Conservation (phyloP, 2,888 invertebrate genomes). For the Lysandra coridon region DNA sequence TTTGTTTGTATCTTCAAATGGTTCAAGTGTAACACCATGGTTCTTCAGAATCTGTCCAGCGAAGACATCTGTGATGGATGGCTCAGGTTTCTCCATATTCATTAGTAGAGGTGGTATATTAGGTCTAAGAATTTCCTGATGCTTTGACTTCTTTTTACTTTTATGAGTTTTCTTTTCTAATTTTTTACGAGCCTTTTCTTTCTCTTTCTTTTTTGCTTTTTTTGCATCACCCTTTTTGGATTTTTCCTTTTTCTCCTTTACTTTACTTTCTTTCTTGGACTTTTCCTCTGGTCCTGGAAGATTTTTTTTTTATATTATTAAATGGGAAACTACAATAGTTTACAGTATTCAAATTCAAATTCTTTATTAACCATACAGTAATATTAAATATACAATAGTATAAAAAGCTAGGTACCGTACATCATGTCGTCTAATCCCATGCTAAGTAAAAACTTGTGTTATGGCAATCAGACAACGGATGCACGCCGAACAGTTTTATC, state of each 20-base stretch:
- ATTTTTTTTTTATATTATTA: not conserved
- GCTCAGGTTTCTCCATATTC: conserved; percentile 74
- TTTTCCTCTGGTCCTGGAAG: conserved; percentile 57
- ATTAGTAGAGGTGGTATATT: conserved; percentile 72
- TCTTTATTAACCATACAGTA: too few species aligned
- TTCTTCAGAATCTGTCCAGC: conserved; percentile 82
- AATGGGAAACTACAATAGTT: not conserved
- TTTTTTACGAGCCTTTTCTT: conserved; percentile 60
- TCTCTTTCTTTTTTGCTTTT: conserved; percentile 69
- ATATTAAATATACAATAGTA: too few species aligned
- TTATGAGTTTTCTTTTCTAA: conserved; percentile 71
- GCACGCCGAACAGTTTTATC: too few species aligned
- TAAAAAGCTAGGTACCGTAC: too few species aligned
- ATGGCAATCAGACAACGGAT: too few species aligned
- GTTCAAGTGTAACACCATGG: conserved; percentile 65
- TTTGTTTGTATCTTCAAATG: conserved; percentile 52
- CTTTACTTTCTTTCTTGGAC: conserved; percentile 59
- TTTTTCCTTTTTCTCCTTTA: conserved; percentile 73
- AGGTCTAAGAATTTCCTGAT: conserved; percentile 67
- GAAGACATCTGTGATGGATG: conserved; percentile 82
- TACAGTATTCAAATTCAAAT: too few species aligned
- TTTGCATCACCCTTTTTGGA: conserved; percentile 60
- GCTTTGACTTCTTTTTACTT: conserved; percentile 68
- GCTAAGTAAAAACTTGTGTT: too few species aligned
- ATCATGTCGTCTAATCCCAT: too few species aligned